phyloP scores from a whole-genome alignment of 2,888 invertebrate species.

The Loripinus fragilis region DNA sequence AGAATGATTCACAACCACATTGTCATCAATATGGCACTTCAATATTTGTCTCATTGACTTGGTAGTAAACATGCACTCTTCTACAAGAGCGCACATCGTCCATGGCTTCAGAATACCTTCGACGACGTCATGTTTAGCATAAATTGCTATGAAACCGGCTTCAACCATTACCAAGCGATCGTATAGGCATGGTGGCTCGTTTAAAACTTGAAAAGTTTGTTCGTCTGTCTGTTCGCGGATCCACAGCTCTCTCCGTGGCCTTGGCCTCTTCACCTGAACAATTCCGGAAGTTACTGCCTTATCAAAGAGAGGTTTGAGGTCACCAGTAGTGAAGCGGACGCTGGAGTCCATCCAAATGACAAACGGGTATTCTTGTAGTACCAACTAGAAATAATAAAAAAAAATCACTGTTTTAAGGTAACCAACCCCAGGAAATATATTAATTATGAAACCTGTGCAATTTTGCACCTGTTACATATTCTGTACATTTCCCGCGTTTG shows the following conservation, averaged over 20 bases:
- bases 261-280: background rate
- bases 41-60: background rate
- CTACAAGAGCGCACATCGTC: background rate
- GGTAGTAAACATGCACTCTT: background rate
- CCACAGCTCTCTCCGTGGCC: background rate
- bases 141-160: background rate
- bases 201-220: background rate
- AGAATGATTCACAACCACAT: background rate
- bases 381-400: background rate
- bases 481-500: too few species aligned
- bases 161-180: background rate
- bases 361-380: background rate
- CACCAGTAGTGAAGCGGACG: background rate
- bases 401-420: too few species aligned
- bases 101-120: slow-evolving; percentile 3
- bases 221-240: background rate
- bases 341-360: slow-evolving; percentile 12
- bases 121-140: background rate
- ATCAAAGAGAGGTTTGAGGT: background rate
- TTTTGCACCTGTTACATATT: too few species aligned
- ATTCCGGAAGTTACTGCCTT: background rate
- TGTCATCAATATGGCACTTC: background rate
- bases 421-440: too few species aligned
- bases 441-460: too few species aligned
- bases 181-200: background rate